Base-by-base conservation (phyloP, 2,797 vertebrate species). In the Phrynocephalus vlangalii region DNA sequence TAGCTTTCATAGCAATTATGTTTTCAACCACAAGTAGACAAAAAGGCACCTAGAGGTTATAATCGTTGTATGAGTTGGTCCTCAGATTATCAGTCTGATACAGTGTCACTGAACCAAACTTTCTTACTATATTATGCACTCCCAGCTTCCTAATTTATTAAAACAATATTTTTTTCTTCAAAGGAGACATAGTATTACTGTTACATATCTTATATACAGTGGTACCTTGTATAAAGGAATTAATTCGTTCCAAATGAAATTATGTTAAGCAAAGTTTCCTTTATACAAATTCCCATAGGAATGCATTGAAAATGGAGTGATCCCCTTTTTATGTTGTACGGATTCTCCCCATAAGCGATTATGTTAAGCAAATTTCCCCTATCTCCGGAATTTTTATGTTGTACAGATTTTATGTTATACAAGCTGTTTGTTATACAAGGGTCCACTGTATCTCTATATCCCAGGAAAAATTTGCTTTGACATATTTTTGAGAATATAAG, bases 41-140 rank as follows among this genome's bases (percentile, higher is more conserved):
- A 11, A 11, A 44, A 15, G 30, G 15, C 48, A 7, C 33, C 26
- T 63, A 15, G 60, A 20, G 60, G 20, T 63, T 18, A 20, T 33
- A 48, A 10, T 15, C 16, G 11, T 78, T 85, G 78, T 85, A 15
- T 24, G 10, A 70, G 48, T 16, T 70, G 44, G 28, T 50, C 48
- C n/a, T 66, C 63, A 79, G 78, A 85, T n/a, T 68, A 44, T 28
- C 84, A 77, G 38, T 67, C 15, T 78, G 20, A 56, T 83, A 50
- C 50, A 4, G 33, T 28, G 20, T 66, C 72, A 72, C 11, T 28
- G 8, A 71, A 72, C 20, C n/a, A 52, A 3, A 33, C 20, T 11
- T 44, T 75, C n/a, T 24, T 38, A n/a, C 33, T 68, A 15, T 15
- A 33, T 52, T 50, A 6, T 50, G 3, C n/a, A 33, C n/a, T n/a